These are phyloP conservation scores for Leptothorax acervorum DNA, from an alignment of 2,888 invertebrate species.

Conservation along the genomic window DNA sequence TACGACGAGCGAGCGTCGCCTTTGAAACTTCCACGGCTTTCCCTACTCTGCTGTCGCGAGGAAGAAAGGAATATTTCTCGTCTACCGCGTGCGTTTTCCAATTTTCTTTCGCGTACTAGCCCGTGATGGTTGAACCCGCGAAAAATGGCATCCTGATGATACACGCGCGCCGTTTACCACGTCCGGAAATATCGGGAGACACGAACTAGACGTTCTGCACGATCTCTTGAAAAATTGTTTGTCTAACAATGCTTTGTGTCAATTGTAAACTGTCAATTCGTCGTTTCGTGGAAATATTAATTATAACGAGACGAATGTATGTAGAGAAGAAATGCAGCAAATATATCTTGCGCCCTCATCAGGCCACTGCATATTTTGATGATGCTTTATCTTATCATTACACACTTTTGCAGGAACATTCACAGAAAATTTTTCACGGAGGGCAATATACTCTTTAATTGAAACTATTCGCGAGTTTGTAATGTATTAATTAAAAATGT, in stretches of 20 bases:
- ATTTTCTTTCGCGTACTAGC: slow-evolving; percentile 34
- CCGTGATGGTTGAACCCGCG: not conserved
- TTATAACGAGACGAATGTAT: not conserved
- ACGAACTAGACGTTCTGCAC: not conserved
- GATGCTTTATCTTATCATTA: not conserved
- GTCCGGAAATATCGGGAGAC: slow-evolving; percentile 5
- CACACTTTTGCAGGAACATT: not conserved
- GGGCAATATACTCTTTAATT: not conserved
- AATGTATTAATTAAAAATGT: no score
- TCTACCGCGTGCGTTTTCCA: slow-evolving; percentile 42
- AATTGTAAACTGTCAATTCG: not conserved
- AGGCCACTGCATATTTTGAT: not conserved
- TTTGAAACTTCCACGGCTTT: slow-evolving; percentile 26
- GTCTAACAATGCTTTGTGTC: slow-evolving; percentile 1
- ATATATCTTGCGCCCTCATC: slow-evolving; percentile 4
- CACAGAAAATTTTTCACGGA: not conserved
- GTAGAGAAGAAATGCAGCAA: not conserved
- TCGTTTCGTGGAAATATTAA: not conserved
- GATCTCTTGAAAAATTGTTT: slow-evolving; percentile 17
- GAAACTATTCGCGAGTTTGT: not conserved
- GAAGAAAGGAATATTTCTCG: slow-evolving; percentile 37
- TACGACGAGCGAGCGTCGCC: slow-evolving; percentile 33
- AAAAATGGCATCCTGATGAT: slow-evolving; percentile 33
- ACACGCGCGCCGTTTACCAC: not conserved
- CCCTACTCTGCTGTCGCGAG: not conserved